A percentile compares a stretch with the other conserved stretches of the same genome.
These are phyloP conservation scores for Pterostichus niger DNA, from an alignment of 2,888 invertebrate genomes.

Conservation along the genomic window DNA sequence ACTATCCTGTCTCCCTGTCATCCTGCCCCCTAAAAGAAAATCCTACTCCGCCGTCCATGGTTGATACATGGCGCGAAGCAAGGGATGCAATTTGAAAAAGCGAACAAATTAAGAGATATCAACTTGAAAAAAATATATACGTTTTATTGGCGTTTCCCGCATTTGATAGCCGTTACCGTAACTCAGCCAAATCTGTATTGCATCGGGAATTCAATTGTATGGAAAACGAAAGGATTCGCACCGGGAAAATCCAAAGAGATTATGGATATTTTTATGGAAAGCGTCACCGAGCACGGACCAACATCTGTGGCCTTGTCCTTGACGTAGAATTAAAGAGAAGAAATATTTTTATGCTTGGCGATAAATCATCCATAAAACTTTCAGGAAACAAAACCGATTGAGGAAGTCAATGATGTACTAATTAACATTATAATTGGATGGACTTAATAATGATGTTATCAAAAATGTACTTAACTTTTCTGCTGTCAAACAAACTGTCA, in stretches of 20 bases:
- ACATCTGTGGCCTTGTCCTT: neutral
- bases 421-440: too few species aligned
- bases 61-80: conserved; percentile 45
- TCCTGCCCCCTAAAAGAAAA: neutral
- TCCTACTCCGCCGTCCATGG: neutral
- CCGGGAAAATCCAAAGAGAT: neutral
- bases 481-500: too few species aligned
- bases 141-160: conserved; percentile 58
- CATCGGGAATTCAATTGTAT: conserved; percentile 51
- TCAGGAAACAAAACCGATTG: too few species aligned
- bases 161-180: conserved; percentile 29
- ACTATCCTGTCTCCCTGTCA: neutral
- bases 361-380: too few species aligned
- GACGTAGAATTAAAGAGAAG: neutral
- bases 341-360: too few species aligned
- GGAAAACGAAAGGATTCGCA: conserved; percentile 27
- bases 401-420: too few species aligned
- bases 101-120: conserved; percentile 66
- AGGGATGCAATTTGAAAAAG: conserved; percentile 58
- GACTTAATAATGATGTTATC: too few species aligned
- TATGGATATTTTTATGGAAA: conserved; percentile 4
- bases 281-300: neutral
- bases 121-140: conserved; percentile 60
- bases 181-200: neutral
- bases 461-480: too few species aligned